Evolutionary conservation across 2,888 invertebrate genomes (phyloP).

Genomic region (Ophonus ardosiacus): DNA sequence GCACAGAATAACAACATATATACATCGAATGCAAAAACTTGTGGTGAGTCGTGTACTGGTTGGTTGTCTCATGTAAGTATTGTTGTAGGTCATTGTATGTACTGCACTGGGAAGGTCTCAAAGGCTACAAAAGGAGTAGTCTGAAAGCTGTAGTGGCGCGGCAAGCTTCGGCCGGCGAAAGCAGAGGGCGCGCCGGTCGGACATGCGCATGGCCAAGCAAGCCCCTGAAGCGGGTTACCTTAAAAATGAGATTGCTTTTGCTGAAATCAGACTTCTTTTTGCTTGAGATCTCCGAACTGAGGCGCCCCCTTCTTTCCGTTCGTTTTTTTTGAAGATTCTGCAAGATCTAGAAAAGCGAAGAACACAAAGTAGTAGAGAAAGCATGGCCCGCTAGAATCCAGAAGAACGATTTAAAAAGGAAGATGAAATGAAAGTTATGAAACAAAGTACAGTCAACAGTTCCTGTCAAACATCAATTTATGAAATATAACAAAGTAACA

Average conservation of each 20-base stretch:
- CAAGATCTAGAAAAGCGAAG: slow-evolving; percentile 98
- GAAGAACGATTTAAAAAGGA: slow-evolving; percentile 73
- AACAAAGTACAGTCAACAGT: slow-evolving; percentile 59
- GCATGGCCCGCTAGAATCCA: slow-evolving; percentile 74
- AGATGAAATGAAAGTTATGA: slow-evolving; percentile 59
- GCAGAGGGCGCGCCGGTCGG: slow-evolving; percentile 75
- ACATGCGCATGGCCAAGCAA: slow-evolving; percentile 73
- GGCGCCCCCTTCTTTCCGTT: slow-evolving; percentile 97
- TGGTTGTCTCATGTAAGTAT: neutral
- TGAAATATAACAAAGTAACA: slow-evolving; percentile 52
- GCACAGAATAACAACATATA: neutral
- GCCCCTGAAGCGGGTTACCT: slow-evolving; percentile 88
- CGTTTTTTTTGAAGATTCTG: slow-evolving; percentile 99
- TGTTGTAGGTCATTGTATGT: slow-evolving; percentile 12
- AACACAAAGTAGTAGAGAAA: slow-evolving; percentile 89
- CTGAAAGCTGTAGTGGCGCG: slow-evolving; percentile 33
- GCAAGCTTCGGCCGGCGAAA: slow-evolving; percentile 70
- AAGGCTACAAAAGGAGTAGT: slow-evolving; percentile 29
- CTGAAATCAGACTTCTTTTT: slow-evolving; percentile 94
- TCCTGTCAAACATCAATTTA: slow-evolving; percentile 61
- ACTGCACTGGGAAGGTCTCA: slow-evolving; percentile 29
- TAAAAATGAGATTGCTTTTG: slow-evolving; percentile 99
- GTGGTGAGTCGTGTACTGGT: slow-evolving; percentile 8
- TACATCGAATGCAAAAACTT: slow-evolving; percentile 6
- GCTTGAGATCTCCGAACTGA: slow-evolving; percentile 92